phyloP scores from a whole-genome alignment of 2,888 invertebrate genomes.

The Hydrotaea cyrtoneurina region DNA sequence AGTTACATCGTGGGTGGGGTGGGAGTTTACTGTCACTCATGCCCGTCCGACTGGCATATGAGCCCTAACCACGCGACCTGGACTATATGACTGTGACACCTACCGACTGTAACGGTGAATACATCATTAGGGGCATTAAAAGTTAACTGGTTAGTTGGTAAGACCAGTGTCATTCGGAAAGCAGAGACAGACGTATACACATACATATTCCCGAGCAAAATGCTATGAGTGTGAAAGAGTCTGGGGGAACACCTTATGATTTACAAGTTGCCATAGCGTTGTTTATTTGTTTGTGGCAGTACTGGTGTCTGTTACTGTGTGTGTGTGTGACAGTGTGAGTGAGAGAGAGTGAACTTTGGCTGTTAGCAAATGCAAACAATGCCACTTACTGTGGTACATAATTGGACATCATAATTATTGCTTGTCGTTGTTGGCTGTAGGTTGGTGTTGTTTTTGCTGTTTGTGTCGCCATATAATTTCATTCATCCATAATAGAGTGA shows the following conservation, averaged over 20 bases:
- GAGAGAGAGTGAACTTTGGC: constrained; percentile 30
- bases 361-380: constrained; percentile 56
- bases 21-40: neutral
- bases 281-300: neutral
- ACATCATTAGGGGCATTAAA: constrained; percentile 4
- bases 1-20: neutral
- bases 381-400: constrained; percentile 50
- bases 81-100: neutral
- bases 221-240: neutral
- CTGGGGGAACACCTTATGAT: constrained; percentile 22
- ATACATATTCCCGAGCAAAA: too few species aligned
- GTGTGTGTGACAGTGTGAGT: neutral
- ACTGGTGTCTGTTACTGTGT: neutral
- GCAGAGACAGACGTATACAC: neutral
- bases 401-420: constrained; percentile 47
- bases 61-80: neutral
- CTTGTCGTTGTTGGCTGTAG: constrained; percentile 17
- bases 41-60: neutral
- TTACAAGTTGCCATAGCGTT: constrained; percentile 6
- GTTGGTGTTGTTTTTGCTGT: constrained; percentile 33
- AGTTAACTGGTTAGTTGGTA: constrained; percentile 27
- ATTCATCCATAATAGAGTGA: constrained; percentile 29
- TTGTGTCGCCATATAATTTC: constrained; percentile 45
- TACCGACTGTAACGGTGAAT: neutral
- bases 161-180: neutral